Evolutionary conservation across 1,140 invertebrate species (phyloP), one percentile per base, ranked within the genome.

Genomic region (Drosophila nasuta): DNA sequence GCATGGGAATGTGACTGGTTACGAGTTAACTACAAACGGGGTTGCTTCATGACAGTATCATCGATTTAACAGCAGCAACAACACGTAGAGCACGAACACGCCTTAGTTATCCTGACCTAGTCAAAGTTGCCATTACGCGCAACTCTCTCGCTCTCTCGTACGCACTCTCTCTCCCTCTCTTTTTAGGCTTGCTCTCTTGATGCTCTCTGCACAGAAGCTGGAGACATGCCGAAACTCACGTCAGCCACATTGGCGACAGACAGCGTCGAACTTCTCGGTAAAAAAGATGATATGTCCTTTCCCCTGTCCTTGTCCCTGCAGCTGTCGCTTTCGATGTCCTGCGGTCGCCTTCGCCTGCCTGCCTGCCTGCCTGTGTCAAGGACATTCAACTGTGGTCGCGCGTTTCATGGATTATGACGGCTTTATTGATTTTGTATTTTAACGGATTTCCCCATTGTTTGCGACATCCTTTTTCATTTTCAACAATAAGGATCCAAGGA

Each of bases 1-100:
- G 4, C 46, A 46, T 49, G 28, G 20, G 4, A 20, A 35, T 17
- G 5, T 30, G 28, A 68, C 52, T 25, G 45, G 51, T 66, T 70
- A 10, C 1, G 45, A 8, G 7, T 20, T 35, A 5, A 8, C 41
- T 38, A 13, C 41, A 28, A 48, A 63, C 25, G 58, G 64, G 57
- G 65, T 65, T 73, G 69, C 45, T 65, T 59, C 49, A 48, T 46
- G 11, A 54, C n/a, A 30, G 35, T 48, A 64, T 75, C 77, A 89
- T 88, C 85, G 83, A 88, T 88, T 88, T 70, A 88, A 88, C 77
- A 87, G 77, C 57, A 25, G 20, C 20, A 38, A 38, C 35, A 38
- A 38, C 35, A 77, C 62, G 67, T 60, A 52, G 17, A 41, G 10
- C 17, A 38, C 35, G 25, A 46, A 62, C 46, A 51, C 41, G 52